Evolutionary conservation across 2,113 vertebrate species (phyloP).

Genomic region (Carettochelys insculpta): DNA sequence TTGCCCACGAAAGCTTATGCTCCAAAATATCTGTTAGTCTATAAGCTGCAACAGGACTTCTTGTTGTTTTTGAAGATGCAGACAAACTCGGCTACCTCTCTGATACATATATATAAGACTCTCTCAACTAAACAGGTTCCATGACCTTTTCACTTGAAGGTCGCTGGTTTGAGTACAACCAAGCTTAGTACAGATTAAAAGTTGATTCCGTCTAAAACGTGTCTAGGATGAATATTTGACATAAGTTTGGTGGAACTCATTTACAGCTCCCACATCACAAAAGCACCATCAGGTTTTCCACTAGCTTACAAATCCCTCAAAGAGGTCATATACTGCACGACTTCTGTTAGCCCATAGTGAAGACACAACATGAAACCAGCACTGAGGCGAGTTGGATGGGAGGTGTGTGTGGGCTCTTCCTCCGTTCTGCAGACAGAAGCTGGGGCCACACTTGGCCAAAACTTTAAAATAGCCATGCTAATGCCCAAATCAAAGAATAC

Average conservation of each 20-base stretch:
- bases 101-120: neutral
- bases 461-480: too few species aligned
- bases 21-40: too few species aligned
- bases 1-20: too few species aligned
- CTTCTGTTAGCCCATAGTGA: neutral
- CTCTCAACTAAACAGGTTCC: too few species aligned
- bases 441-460: too few species aligned
- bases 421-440: neutral
- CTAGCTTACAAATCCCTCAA: fast-evolving
- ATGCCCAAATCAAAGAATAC: too few species aligned
- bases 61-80: too few species aligned
- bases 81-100: too few species aligned
- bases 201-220: neutral
- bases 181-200: neutral
- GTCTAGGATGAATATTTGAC: neutral
- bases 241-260: neutral
- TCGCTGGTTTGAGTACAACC: neutral
- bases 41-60: too few species aligned
- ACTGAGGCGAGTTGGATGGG: neutral
- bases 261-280: neutral
- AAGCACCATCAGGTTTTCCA: neutral
- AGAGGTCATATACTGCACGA: neutral
- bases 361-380: neutral
- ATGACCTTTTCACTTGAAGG: neutral
- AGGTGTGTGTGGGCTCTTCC: too few species aligned